Evolutionary conservation across 2,888 invertebrate genomes (phyloP), one percentile per base, ranked within the genome.

Genomic region (Metacarcinus magister): DNA sequence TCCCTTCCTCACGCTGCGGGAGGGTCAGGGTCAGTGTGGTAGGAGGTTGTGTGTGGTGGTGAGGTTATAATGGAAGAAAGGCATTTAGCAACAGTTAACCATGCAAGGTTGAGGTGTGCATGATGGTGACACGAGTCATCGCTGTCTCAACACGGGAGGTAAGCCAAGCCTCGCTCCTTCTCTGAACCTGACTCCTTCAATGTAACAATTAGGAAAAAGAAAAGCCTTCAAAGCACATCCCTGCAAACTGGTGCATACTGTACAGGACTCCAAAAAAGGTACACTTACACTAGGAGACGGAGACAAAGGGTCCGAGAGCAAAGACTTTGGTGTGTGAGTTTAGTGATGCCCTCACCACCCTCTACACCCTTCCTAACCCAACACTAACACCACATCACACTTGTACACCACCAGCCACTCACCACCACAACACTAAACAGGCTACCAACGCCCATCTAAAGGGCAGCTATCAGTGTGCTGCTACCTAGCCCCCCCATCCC

Each of bases 1-100:
- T 28, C n/a, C 75, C 75, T 28, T 96, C 96, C 48, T 96, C 96
- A 48, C 95, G 93, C 94, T 96, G 96, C 94, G 82, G n/a, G 92
- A 43, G 46, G 5, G 32, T 7, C n/a, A 5, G 46, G 39, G 67
- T 75, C 23, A 28, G 23, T 28, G 32, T 2, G 82, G 93, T n/a
- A 82, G 32, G n/a, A 75, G 75, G n/a, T 44, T 44, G 13, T 75
- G 28, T n/a, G 82, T 46, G 19, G 43, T 7, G n/a, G 48, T 54
- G 39, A 28, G 82, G 75, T 93, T 44, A 93, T 60, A 28, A 39
- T 28, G 48, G 82, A 82, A 75, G n/a, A 82, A 75, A 43, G 28
- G 39, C 44, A 44, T 67, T 67, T 48, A 75, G 67, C 67, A 67
- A 93, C 67, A 93, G 7, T 48, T 93, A 93, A 67, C 75, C 93